Base-by-base conservation (phyloP, 1,140 invertebrate genomes). In the Watersipora subatra region DNA sequence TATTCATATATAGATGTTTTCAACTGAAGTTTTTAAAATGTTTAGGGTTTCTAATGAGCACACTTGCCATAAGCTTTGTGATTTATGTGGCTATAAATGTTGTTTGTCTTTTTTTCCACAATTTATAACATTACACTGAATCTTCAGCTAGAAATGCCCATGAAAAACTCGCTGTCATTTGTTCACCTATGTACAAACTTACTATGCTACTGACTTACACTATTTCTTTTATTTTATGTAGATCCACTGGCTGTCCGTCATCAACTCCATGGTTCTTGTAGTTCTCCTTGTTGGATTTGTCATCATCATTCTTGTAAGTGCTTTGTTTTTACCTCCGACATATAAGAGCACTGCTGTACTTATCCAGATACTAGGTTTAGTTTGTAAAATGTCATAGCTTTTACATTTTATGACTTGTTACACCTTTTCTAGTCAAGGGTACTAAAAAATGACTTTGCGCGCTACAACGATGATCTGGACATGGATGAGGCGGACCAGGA, bases 171-270 rank as follows among this genome's bases (percentile, higher is more conserved):
- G n/a, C n/a, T n/a, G n/a, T n/a, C n/a, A n/a, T n/a, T n/a, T n/a
- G n/a, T n/a, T n/a, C n/a, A n/a, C n/a, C n/a, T n/a, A n/a, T n/a
- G n/a, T n/a, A n/a, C n/a, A n/a, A n/a, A n/a, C n/a, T n/a, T n/a
- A n/a, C n/a, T n/a, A n/a, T n/a, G n/a, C n/a, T n/a, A n/a, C n/a
- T n/a, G n/a, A n/a, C n/a, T n/a, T n/a, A n/a, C n/a, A n/a, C n/a
- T n/a, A n/a, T n/a, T 46, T 68, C 34, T 64, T 25, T 69, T 57
- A 66, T 69, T 66, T 65, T 28, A 66, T 73, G 28, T 69, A 82
- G 79, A 84, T 84, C 68, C 83, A 84, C 70, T 84, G 83, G 83
- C 73, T 84, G 46, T 84, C 82, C 24, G 80, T 84, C 57, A 83
- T 84, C 28, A 84, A 84, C 72, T 84, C 83, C 2, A 78, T 82